Conservation (phyloP, 2,888 invertebrate genomes). For the Zootermopsis nevadensis region DNA sequence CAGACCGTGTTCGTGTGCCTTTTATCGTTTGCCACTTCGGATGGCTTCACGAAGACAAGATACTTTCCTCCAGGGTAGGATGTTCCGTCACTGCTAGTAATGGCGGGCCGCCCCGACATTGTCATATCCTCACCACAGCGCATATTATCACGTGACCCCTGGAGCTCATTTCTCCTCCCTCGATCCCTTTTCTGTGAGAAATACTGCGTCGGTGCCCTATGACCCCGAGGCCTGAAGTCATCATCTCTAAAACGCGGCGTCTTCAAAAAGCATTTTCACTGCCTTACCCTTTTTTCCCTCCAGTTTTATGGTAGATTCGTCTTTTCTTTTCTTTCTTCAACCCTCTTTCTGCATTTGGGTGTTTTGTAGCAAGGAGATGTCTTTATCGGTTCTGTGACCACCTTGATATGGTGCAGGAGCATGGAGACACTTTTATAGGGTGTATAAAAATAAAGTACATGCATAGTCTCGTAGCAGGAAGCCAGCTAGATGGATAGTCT, state of each 20-base stretch:
- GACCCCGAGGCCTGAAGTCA: constrained; percentile 36
- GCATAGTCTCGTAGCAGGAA: not conserved
- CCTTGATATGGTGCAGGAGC: constrained; percentile 21
- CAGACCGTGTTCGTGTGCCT: not conserved
- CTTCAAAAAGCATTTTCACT: constrained; percentile 41
- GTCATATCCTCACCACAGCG: constrained; percentile 29
- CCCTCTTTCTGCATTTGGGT: constrained; percentile 9
- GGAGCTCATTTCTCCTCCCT: not conserved
- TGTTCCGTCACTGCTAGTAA: constrained; percentile 16
- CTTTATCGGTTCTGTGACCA: constrained; percentile 31
- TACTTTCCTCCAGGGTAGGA: not conserved
- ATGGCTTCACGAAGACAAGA: not conserved
- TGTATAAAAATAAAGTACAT: constrained; percentile 34
- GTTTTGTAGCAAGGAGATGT: constrained; percentile 22
- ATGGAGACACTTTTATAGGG: constrained; percentile 32
- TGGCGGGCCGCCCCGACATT: not conserved
- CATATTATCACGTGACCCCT: constrained; percentile 26
- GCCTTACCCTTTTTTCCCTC: constrained; percentile 32
- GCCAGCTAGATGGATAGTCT: not conserved
- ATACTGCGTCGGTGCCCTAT: constrained; percentile 20
- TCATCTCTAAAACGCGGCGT: constrained; percentile 30
- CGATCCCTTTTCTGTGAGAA: not conserved
- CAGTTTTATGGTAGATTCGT: constrained; percentile 31
- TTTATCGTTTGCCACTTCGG: not conserved
- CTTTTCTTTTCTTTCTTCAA: constrained; percentile 26